Percentiles rank a stretch among this genome's conserved stretches.
These are phyloP conservation scores for Tenthredo mesomela DNA, from an alignment of 2,888 invertebrate genomes.

Conservation along the genomic window DNA sequence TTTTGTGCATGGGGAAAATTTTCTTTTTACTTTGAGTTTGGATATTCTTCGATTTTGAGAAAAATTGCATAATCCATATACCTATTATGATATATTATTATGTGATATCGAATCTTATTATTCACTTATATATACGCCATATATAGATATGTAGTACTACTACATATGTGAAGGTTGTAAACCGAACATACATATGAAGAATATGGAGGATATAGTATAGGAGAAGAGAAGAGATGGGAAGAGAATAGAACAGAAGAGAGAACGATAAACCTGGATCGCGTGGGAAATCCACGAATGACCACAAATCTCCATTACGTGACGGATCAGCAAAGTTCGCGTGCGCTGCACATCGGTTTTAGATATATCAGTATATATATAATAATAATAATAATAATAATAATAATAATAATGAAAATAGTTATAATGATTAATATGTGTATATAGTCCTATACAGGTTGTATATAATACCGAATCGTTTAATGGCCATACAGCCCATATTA, in stretches of 20 bases:
- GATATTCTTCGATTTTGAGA: too few relatives aligned
- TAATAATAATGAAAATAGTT: neutral
- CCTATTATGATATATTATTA: too few relatives aligned
- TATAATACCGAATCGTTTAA: neutral
- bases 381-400: neutral
- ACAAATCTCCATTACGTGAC: constrained; percentile 76
- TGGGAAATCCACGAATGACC: constrained; percentile 62
- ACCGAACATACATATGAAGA: neutral
- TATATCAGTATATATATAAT: constrained; percentile 5
- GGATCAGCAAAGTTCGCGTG: constrained; percentile 60
- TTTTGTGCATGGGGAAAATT: too few relatives aligned
- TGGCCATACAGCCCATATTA: neutral
- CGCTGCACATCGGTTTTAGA: constrained; percentile 12
- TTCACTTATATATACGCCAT: neutral
- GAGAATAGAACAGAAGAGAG: neutral
- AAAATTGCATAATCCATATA: too few relatives aligned
- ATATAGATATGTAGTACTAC: neutral
- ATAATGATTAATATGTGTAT: neutral
- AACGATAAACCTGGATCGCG: constrained; percentile 36
- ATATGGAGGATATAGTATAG: neutral
- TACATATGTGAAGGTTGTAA: neutral
- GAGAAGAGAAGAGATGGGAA: neutral
- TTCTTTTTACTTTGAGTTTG: too few relatives aligned
- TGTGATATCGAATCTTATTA: neutral
- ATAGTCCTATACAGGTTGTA: neutral